These are phyloP conservation scores for Ciconia boyciana DNA, from an alignment of 2,113 vertebrate species.

Conservation along the genomic window DNA sequence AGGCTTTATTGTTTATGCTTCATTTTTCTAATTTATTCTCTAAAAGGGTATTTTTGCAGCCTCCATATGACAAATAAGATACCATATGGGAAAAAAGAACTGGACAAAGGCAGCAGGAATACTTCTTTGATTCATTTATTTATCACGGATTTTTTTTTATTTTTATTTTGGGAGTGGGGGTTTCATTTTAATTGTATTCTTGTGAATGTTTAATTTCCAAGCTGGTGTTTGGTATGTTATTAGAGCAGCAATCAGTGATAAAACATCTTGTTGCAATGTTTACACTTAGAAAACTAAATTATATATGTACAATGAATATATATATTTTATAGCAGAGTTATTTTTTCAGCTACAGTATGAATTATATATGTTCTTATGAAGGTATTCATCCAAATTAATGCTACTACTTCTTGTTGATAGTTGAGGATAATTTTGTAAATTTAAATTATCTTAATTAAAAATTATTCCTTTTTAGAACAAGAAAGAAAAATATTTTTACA, in stretches of 20 bases:
- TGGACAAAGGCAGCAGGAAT: constrained; percentile 54
- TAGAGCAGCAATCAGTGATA: neutral
- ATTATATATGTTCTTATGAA: neutral
- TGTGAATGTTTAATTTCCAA: constrained; percentile 41
- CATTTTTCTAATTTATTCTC: constrained; percentile 60
- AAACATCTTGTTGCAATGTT: neutral
- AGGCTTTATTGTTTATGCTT: constrained; percentile 63
- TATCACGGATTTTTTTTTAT: neutral
- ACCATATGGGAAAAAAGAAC: constrained; percentile 46
- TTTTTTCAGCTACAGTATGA: neutral
- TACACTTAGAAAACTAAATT: neutral
- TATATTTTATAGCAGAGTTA: neutral
- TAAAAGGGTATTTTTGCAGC: constrained; percentile 43
- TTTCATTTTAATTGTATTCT: constrained; percentile 9
- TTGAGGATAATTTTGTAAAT: neutral
- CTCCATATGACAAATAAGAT: constrained; percentile 55
- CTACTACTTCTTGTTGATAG: neutral
- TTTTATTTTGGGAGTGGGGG: neutral
- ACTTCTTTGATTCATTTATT: constrained; percentile 17
- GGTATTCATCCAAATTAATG: neutral
- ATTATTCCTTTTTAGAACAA: neutral
- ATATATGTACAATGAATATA: neutral
- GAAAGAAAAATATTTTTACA: neutral
- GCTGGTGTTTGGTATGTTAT: neutral
- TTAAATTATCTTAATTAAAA: neutral